Conservation (phyloP, 2,888 invertebrate species). For the Rapana venosa region DNA sequence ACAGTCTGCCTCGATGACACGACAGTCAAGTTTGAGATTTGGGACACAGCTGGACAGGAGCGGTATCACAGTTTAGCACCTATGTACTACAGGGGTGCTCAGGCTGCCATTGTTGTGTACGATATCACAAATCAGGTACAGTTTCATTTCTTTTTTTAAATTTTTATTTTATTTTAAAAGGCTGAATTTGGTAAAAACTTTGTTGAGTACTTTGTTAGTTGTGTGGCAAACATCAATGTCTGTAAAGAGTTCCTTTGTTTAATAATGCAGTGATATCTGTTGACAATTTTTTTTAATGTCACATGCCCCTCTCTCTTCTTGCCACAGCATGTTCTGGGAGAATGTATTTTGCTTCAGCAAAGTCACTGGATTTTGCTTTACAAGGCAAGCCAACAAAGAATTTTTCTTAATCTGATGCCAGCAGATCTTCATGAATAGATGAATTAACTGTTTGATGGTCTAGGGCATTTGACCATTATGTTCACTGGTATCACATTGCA, state of each 20-base stretch:
- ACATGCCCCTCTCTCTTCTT: no score
- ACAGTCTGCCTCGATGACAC: constrained; percentile 99
- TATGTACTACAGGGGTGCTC: constrained; percentile 88
- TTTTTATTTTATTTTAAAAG: not conserved
- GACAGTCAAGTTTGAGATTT: constrained; percentile 99
- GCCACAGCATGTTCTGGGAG: no score
- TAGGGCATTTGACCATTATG: not conserved
- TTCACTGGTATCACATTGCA: no score
- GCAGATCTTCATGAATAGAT: no score
- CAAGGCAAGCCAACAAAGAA: no score
- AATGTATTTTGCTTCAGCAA: no score
- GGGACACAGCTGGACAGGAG: constrained; percentile 98
- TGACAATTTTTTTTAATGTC: no score
- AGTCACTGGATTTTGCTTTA: no score
- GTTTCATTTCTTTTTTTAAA: not conserved
- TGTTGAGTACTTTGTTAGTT: not conserved
- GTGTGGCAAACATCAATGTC: no score
- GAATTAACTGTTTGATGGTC: not conserved
- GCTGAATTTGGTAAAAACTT: not conserved
- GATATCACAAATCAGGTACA: constrained; percentile 94
- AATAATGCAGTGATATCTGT: no score
- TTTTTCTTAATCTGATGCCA: no score
- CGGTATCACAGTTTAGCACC: constrained; percentile 99
- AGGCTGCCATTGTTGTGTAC: constrained; percentile 99
- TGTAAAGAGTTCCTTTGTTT: no score